phyloP scores from a whole-genome alignment of 2,888 invertebrate species.

The Leptopilina syphax region DNA sequence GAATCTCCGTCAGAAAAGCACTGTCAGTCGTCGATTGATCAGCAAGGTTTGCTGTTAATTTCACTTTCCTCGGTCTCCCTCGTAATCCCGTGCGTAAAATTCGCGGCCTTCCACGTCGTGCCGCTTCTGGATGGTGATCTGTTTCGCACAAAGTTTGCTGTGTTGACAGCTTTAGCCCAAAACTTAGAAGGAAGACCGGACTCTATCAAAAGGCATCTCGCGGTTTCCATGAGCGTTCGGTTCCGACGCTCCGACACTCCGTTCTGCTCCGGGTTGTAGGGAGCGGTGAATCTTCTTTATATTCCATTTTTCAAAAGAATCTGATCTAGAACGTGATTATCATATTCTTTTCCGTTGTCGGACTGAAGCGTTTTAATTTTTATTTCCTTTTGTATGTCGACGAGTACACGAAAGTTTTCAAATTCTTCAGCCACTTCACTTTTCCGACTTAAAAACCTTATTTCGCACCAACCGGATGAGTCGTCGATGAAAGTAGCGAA shows the following conservation, averaged over 20 bases:
- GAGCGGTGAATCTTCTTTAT: conserved; percentile 25
- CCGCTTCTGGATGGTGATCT: conserved; percentile 15
- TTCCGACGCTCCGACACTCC: conserved; percentile 42
- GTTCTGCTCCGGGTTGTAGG: conserved; percentile 45
- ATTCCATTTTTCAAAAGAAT: conserved; percentile 34
- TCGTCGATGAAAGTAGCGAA: conserved; percentile 62
- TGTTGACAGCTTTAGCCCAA: conserved; percentile 7
- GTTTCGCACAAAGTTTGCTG: conserved; percentile 39
- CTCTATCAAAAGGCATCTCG: conserved; percentile 39
- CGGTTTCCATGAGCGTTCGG: conserved; percentile 35
- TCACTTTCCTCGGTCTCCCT: conserved; percentile 6
- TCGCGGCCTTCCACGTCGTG: not conserved
- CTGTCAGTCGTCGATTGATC: not conserved
- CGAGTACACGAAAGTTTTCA: conserved; percentile 46
- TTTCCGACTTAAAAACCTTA: conserved; percentile 34
- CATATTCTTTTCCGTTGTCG: conserved; percentile 39
- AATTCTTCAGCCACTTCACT: conserved; percentile 53
- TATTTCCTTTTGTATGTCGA: conserved; percentile 49
- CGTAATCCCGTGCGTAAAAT: not conserved
- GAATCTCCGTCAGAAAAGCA: not conserved
- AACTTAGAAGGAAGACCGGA: conserved; percentile 14
- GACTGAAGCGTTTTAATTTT: conserved; percentile 37
- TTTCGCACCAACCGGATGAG: conserved; percentile 56
- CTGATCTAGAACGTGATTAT: conserved; percentile 36
- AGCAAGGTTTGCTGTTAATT: not conserved